Evolutionary conservation across 1,140 invertebrate genomes (phyloP), one percentile per base, ranked within the genome.

Genomic region (Aphis gossypii): DNA sequence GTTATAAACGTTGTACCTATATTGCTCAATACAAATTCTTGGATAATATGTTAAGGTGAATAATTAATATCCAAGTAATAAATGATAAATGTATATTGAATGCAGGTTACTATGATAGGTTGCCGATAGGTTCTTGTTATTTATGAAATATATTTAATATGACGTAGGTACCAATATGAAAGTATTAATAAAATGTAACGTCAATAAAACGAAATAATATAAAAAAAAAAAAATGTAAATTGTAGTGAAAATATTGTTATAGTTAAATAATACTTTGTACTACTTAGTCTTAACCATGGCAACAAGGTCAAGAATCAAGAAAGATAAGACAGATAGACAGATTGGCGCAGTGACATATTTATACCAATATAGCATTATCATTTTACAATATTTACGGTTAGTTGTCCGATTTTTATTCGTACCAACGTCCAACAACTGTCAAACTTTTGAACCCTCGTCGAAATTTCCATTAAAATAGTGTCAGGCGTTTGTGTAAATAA

Each of bases 401-500:
- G 60, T 76, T 68, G 14, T 4, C 60, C n/a, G 60, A 35, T 76
- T 76, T n/a, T 76, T 76, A 76, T 76, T 76, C 60, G 14, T 76
- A 76, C 5, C 14, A 76, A 76, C 14, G n/a, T 35, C 5, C 14
- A 76, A 76, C n/a, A 76, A 76, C 60, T 76, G 30, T 76, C 30
- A 76, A 76, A 76, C 60, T 76, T 76, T n/a, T n/a, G n/a, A 76
- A 76, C 60, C n/a, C 60, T 76, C 5, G 2, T 76, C 60, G 60
- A 76, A n/a, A 76, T 76, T 76, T 76, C 30, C n/a, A 76, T 76
- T 76, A 76, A 76, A 76, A 76, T 76, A 76, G 60, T 76, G 14
- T 76, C 60, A 3, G 14, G 14, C 14, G 14, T n/a, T n/a, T n/a
- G 60, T 76, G 11, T n/a, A n/a, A 76, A 68, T 68, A 68, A 76